These are phyloP conservation scores for Bimastos eiseni DNA, from an alignment of 2,888 invertebrate species.

Conservation along the genomic window DNA sequence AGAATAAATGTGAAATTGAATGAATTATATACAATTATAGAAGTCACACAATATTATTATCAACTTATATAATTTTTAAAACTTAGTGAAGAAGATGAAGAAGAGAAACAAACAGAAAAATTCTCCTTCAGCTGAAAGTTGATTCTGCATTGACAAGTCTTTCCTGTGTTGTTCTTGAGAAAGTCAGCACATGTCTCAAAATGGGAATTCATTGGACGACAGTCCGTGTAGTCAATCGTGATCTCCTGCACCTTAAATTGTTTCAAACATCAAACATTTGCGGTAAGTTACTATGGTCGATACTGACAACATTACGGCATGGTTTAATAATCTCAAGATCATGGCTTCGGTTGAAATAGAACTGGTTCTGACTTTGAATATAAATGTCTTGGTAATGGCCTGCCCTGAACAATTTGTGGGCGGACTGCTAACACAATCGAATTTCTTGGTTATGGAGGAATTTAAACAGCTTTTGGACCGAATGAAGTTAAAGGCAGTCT, in stretches of 20 bases:
- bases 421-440: too few species aligned
- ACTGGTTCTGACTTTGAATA: too few species aligned
- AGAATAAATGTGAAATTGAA: too few species aligned
- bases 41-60: neutral
- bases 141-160: conserved; percentile 26
- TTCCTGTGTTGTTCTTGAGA: conserved; percentile 22
- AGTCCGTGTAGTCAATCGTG: conserved; percentile 34
- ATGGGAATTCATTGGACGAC: neutral
- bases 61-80: neutral
- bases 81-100: neutral
- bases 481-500: neutral
- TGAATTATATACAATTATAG: too few species aligned
- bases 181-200: conserved; percentile 30
- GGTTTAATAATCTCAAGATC: too few species aligned
- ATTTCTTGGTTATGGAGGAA: too few species aligned
- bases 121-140: conserved; percentile 26
- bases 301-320: too few species aligned
- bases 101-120: conserved; percentile 21
- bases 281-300: too few species aligned
- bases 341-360: too few species aligned
- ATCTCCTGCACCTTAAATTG: conserved; percentile 32
- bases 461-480: too few species aligned
- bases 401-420: too few species aligned
- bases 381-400: too few species aligned
- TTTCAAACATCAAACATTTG: neutral